These are phyloP conservation scores for Neomonachus schauinslandi DNA, from an alignment of 2,113 vertebrate species.

Conservation along the genomic window DNA sequence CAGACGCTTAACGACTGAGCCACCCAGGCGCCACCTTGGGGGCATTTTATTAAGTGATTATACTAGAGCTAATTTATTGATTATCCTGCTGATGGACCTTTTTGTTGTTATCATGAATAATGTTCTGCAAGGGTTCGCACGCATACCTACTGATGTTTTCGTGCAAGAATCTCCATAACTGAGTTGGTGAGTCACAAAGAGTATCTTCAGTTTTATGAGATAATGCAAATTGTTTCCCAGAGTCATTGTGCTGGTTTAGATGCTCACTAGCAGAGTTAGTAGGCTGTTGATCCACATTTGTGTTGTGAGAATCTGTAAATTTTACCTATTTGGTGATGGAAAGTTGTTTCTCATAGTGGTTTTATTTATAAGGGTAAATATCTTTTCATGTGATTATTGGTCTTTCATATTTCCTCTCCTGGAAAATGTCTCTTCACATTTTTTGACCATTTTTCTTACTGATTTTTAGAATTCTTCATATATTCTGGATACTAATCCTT, in stretches of 20 bases:
- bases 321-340: neutral
- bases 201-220: neutral
- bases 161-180: neutral
- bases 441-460: neutral
- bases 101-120: neutral
- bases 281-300: neutral
- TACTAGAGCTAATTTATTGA: neutral
- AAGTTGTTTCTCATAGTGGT: neutral
- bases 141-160: neutral
- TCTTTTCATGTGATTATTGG: neutral
- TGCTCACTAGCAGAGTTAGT: neutral
- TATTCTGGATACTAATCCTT: neutral
- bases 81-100: neutral
- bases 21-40: neutral
- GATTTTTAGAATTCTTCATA: neutral
- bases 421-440: neutral
- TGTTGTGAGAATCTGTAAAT: constrained; percentile 13
- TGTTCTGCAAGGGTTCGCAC: neutral
- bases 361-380: neutral
- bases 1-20: too few relatives aligned
- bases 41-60: neutral
- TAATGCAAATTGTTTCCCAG: neutral
- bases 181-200: neutral
- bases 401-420: neutral
- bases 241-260: neutral